Conservation (phyloP, 2,888 invertebrate species). For the Pollenia amentaria region DNA sequence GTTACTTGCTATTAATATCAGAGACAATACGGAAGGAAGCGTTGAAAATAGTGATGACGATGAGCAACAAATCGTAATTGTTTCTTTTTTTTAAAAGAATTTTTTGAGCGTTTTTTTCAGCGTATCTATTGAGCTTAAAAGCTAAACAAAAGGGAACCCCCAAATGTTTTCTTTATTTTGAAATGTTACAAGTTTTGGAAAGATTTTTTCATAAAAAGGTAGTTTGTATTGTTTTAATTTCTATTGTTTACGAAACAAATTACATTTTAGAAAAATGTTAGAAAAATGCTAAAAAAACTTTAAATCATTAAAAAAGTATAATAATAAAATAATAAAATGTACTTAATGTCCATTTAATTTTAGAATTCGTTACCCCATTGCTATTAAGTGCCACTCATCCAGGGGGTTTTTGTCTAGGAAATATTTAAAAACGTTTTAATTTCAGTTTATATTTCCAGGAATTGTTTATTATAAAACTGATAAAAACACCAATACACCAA, state of each 20-base stretch:
- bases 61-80: conserved; percentile 25
- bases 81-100: conserved; percentile 18
- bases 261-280: background rate
- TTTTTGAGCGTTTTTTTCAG: background rate
- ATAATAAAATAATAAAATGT: no score
- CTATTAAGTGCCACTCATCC: no score
- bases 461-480: no score
- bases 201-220: background rate
- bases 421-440: no score
- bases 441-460: no score
- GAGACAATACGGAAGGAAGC: conserved; percentile 68
- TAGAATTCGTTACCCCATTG: no score
- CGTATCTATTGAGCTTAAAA: conserved; percentile 19
- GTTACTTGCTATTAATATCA: conserved; percentile 13
- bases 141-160: conserved; percentile 15
- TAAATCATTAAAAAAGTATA: no score
- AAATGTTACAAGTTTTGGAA: background rate
- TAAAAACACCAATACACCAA: no score
- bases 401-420: no score
- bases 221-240: background rate
- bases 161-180: background rate
- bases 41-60: conserved; percentile 35
- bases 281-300: no score
- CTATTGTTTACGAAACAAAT: background rate
- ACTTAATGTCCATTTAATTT: no score